Percentiles rank a stretch among this genome's conserved stretches.
Conservation (phyloP, 2,797 vertebrate genomes). For the Aselliscus stoliczkanus region DNA sequence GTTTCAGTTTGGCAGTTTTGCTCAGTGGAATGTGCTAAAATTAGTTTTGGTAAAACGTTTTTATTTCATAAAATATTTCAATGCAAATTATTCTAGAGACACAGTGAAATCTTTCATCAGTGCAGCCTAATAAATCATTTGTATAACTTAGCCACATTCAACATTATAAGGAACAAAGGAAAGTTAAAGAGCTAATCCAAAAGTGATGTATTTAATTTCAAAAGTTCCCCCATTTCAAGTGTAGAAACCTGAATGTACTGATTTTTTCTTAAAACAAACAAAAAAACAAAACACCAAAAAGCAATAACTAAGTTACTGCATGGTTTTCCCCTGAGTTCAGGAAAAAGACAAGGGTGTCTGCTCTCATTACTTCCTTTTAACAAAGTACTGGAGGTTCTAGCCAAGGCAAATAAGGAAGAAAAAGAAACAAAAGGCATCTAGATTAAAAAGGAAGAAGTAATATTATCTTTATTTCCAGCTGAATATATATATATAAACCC, state of each 20-base stretch:
- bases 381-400: neutral
- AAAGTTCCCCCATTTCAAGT: constrained; percentile 71
- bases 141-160: neutral
- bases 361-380: neutral
- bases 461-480: neutral
- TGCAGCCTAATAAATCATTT: constrained; percentile 73
- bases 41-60: constrained; percentile 31
- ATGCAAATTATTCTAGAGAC: neutral
- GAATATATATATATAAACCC: neutral
- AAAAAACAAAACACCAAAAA: neutral
- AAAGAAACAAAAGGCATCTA: neutral
- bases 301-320: neutral
- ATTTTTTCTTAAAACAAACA: neutral
- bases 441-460: neutral
- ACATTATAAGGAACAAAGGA: neutral
- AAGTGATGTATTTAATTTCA: constrained; percentile 65
- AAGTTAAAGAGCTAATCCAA: neutral
- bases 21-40: constrained; percentile 62
- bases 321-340: neutral
- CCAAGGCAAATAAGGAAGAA: neutral
- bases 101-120: constrained; percentile 43
- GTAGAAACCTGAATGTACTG: constrained; percentile 60
- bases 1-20: constrained; percentile 60
- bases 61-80: constrained; percentile 63
- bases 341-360: neutral